Evolutionary conservation across 2,888 invertebrate species (phyloP), one percentile per base, ranked within the genome.

Genomic region (Ctenicera cuprea): DNA sequence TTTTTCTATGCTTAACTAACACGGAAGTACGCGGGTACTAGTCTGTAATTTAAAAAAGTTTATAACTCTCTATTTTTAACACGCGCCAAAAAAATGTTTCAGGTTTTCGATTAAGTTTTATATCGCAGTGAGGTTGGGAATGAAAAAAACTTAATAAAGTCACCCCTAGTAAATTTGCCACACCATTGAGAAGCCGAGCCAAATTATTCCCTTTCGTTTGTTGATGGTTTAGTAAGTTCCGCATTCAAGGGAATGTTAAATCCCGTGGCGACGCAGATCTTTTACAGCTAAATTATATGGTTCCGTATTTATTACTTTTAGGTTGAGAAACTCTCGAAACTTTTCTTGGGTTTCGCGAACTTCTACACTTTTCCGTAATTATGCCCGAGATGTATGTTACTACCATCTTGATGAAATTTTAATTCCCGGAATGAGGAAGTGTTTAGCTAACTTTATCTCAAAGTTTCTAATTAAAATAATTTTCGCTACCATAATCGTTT

Each of bases 261-360:
- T 62, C 26, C 62, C 62, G 9, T 41, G 62, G 41, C 26, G 43
- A 62, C 43, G 43, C 43, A 62, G 20, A 43, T 62, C 43, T 62
- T 26, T 38, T 22, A 14, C 37, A 12, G 20, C n/a, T 43, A 62
- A 62, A 62, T 62, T 62, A 62, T 43, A 62, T 38, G 43, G 41
- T 62, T 62, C 43, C 43, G 37, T 62, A 62, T 62, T 62, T 62
- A 43, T 62, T 62, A 43, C 62, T 20, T 41, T 18, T 43, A 62
- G 16, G n/a, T 43, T 43, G 38, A 43, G 43, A 62, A 43, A 62
- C 12, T 43, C 43, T 14, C 2, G n/a, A 62, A 62, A 61, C 37
- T 20, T 48, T 48, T 41, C 61, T 61, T 61, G 18, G n/a, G 14
- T 38, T 62, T 22, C n/a, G 4, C 18, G 38, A 62, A 62, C 41